These are phyloP conservation scores for Chorisops tibialis DNA, from an alignment of 2,888 invertebrate genomes.

Conservation along the genomic window DNA sequence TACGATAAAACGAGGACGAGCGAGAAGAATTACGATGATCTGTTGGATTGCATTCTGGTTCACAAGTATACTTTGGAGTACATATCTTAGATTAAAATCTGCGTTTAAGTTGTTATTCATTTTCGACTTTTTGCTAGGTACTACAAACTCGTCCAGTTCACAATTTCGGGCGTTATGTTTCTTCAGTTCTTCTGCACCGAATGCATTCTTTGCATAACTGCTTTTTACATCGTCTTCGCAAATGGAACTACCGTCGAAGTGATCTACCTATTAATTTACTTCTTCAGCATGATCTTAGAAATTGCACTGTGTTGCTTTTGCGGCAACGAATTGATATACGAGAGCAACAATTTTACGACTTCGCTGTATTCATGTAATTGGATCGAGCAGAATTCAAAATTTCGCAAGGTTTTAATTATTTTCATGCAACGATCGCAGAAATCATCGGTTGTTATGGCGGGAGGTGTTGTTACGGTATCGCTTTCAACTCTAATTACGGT, in stretches of 20 bases:
- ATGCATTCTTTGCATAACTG: background rate
- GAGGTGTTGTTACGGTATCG: background rate
- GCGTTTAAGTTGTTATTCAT: no score
- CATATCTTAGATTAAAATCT: background rate
- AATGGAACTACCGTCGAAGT: slow-evolving; percentile 7
- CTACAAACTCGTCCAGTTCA: background rate
- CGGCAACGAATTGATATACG: background rate
- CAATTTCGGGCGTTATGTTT: background rate
- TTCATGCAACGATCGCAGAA: slow-evolving; percentile 15
- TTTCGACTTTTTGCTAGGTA: slow-evolving; percentile 4
- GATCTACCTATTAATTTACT: slow-evolving; percentile 30
- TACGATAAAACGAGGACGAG: background rate
- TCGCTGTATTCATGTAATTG: slow-evolving; percentile 15
- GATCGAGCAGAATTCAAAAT: slow-evolving; percentile 7
- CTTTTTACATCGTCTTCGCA: slow-evolving; percentile 9
- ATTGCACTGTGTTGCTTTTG: slow-evolving; percentile 2
- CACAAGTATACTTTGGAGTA: slow-evolving; percentile 10
- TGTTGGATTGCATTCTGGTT: slow-evolving; percentile 16
- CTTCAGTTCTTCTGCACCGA: slow-evolving; percentile 5
- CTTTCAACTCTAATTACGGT: background rate
- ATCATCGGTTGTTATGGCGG: background rate
- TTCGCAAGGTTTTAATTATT: slow-evolving; percentile 12
- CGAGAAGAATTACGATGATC: slow-evolving; percentile 16
- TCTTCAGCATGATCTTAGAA: slow-evolving; percentile 4
- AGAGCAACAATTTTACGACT: background rate